Evolutionary conservation across 2,797 vertebrate species (phyloP).

Genomic region (Anableps anableps): DNA sequence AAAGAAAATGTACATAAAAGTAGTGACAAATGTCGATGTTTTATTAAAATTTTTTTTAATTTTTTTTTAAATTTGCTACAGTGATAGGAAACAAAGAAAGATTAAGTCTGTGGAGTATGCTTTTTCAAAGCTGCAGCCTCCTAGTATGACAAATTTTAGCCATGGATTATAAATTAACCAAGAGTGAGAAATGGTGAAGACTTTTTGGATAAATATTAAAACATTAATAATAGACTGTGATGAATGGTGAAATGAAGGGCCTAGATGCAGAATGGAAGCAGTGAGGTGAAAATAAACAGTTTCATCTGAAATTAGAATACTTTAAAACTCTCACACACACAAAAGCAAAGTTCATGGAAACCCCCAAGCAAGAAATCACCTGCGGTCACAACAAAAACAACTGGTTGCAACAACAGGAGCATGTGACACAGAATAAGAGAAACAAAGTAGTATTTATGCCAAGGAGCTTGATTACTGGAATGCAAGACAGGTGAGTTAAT

Average conservation of each 20-base stretch:
- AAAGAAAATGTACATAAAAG: background rate
- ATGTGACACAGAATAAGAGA: no score
- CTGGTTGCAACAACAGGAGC: no score
- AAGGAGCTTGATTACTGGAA: no score
- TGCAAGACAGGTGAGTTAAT: no score
- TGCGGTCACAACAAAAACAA: no score
- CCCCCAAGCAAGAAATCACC: no score
- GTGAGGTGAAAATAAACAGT: background rate
- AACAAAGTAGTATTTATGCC: no score
- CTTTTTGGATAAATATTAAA: background rate
- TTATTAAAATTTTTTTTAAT: no score
- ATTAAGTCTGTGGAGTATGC: background rate
- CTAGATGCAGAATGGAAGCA: background rate
- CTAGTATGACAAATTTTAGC: background rate
- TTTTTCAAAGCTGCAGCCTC: background rate
- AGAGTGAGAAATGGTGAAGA: background rate
- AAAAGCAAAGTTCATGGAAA: no score
- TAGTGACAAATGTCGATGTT: no score
- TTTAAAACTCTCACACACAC: background rate
- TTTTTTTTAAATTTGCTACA: background rate
- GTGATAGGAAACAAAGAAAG: background rate
- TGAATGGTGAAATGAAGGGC: conserved; percentile 6
- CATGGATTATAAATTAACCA: conserved; percentile 13
- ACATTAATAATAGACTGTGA: background rate
- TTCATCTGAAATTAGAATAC: background rate